Conservation (phyloP, 1,140 invertebrate species). For the Drosophila watanabei region DNA sequence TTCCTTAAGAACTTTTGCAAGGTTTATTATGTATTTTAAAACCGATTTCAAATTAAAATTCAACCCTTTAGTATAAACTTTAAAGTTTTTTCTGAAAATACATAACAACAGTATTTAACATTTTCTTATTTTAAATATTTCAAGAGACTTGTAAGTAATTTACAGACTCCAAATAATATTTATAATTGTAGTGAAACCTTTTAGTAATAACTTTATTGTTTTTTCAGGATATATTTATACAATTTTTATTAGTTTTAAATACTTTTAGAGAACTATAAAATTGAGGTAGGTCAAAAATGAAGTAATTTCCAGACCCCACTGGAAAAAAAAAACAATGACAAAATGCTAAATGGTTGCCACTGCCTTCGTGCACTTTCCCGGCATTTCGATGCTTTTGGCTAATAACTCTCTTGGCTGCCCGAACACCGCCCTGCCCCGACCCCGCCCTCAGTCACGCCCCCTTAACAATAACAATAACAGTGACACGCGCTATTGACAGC, state of each 20-base stretch:
- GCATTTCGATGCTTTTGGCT: slow-evolving; percentile 37
- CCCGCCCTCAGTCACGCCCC: slow-evolving; percentile 33
- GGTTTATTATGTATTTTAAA: background rate
- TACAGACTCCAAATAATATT: too few species aligned
- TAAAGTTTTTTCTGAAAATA: background rate
- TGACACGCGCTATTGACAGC: slow-evolving; percentile 72
- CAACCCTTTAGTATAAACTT: background rate
- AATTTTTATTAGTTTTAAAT: background rate
- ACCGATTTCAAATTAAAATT: background rate
- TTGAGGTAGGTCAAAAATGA: slow-evolving; percentile 21
- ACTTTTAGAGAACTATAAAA: background rate
- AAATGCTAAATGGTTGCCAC: slow-evolving; percentile 48
- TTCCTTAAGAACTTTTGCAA: background rate
- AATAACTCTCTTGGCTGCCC: slow-evolving; percentile 27
- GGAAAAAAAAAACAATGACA: slow-evolving; percentile 34
- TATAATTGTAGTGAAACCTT: too few species aligned
- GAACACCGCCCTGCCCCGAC: slow-evolving; percentile 5
- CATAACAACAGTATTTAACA: background rate
- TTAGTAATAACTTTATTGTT: too few species aligned
- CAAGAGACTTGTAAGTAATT: too few species aligned
- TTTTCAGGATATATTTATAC: too few species aligned
- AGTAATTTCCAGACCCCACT: background rate
- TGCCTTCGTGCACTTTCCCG: slow-evolving; percentile 46
- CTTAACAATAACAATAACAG: slow-evolving; percentile 15
- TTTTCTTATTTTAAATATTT: too few species aligned